Evolutionary conservation across 2,113 vertebrate species (phyloP).

Genomic region (Semnornis frantzii): DNA sequence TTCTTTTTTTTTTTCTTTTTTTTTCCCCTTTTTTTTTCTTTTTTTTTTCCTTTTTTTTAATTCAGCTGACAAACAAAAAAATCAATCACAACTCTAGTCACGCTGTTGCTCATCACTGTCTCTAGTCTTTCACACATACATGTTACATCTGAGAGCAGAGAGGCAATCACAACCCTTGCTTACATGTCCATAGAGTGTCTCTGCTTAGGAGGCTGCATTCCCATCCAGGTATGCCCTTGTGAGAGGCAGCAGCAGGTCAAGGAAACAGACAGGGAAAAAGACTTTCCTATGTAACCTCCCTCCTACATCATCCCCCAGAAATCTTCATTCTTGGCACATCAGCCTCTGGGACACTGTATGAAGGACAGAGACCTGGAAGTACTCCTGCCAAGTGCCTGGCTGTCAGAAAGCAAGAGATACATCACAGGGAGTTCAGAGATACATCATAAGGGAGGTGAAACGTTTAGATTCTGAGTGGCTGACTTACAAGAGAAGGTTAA

Average conservation of each 20-base stretch:
- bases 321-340: background rate
- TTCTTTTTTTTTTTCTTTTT: background rate
- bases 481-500: conserved; percentile 44
- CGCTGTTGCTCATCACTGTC: background rate
- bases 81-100: background rate
- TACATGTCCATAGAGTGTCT: background rate
- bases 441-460: conserved; percentile 45
- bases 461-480: conserved; percentile 19
- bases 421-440: conserved; percentile 22
- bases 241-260: background rate
- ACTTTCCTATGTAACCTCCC: background rate
- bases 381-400: background rate
- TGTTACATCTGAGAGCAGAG: background rate
- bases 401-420: conserved; percentile 25
- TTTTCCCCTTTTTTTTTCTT: background rate
- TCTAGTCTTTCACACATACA: background rate
- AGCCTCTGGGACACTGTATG: background rate
- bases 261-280: background rate
- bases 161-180: background rate
- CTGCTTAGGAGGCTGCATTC: background rate
- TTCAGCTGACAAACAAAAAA: background rate
- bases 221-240: rapidly evolving
- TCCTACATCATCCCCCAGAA: background rate
- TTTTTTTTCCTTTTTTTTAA: background rate
- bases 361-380: conserved; percentile 9